Evolutionary conservation across 92 coral and sea anemone genomes (phyloP).

Genomic region (Porites divaricata): DNA sequence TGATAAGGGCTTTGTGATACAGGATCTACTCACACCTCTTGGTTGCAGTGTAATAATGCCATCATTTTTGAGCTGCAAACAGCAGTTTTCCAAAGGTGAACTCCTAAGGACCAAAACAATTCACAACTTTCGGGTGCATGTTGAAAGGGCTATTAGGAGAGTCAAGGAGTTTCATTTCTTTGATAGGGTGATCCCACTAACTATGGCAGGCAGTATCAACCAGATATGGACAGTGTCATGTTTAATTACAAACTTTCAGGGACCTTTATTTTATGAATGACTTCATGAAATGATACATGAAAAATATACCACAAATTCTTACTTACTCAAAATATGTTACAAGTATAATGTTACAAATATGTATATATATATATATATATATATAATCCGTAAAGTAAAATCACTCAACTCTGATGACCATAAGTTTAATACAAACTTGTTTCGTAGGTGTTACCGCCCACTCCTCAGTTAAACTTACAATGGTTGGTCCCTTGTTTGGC

Average conservation of each 20-base stretch:
- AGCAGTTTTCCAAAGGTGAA: constrained; percentile 61
- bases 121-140: constrained; percentile 62
- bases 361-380: too few relatives aligned
- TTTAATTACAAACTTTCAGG: constrained; percentile 54
- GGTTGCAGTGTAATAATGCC: constrained; percentile 58
- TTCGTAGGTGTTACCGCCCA: too few relatives aligned
- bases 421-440: too few relatives aligned
- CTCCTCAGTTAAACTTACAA: too few relatives aligned
- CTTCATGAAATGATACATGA: background rate
- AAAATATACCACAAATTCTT: too few relatives aligned
- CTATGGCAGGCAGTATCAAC: constrained; percentile 66
- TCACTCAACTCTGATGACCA: too few relatives aligned
- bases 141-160: constrained; percentile 57
- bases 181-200: constrained; percentile 53
- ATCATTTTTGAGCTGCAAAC: constrained; percentile 48
- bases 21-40: constrained; percentile 49
- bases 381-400: too few relatives aligned
- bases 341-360: too few relatives aligned
- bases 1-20: constrained; percentile 57
- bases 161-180: constrained; percentile 69
- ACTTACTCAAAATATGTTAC: too few relatives aligned
- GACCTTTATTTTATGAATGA: constrained; percentile 48
- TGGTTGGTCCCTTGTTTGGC: too few relatives aligned
- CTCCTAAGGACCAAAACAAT: constrained; percentile 53
- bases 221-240: constrained; percentile 72